A percentile compares a stretch with the other conserved stretches of the same genome.
Evolutionary conservation across 2,797 vertebrate genomes (phyloP).

Genomic region (Channallabes apus): DNA sequence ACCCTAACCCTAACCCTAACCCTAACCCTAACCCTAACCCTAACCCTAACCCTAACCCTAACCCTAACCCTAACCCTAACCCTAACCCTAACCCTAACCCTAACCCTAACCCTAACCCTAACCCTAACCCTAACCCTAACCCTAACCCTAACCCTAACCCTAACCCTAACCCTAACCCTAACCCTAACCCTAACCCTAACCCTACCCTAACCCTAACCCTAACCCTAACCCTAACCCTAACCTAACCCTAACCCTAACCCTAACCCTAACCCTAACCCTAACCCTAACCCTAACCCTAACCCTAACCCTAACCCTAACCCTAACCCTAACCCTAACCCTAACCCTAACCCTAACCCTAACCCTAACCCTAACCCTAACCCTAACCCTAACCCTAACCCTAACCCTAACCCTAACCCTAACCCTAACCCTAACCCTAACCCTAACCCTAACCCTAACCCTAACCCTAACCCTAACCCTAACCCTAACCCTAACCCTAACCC

Average conservation of each 20-base stretch:
- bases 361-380: conserved; percentile 39
- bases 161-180: conserved; percentile 46
- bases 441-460: conserved; percentile 45
- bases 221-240: conserved; percentile 38
- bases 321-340: conserved; percentile 45
- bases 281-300: conserved; percentile 46
- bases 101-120: conserved; percentile 44
- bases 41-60: conserved; percentile 45
- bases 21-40: conserved; percentile 42
- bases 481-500: conserved; percentile 43
- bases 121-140: conserved; percentile 39
- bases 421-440: conserved; percentile 38
- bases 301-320: conserved; percentile 46
- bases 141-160: conserved; percentile 45
- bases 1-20: conserved; percentile 39
- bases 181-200: conserved; percentile 44
- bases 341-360: conserved; percentile 43
- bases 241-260: conserved; percentile 42
- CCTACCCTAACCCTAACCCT: conserved; percentile 35
- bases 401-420: conserved; percentile 43
- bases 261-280: conserved; percentile 43
- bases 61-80: conserved; percentile 43
- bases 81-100: conserved; percentile 39
- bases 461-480: conserved; percentile 40
- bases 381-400: conserved; percentile 35